phyloP scores from a whole-genome alignment of 2,797 vertebrate species.

The Fistularia tabacaria region DNA sequence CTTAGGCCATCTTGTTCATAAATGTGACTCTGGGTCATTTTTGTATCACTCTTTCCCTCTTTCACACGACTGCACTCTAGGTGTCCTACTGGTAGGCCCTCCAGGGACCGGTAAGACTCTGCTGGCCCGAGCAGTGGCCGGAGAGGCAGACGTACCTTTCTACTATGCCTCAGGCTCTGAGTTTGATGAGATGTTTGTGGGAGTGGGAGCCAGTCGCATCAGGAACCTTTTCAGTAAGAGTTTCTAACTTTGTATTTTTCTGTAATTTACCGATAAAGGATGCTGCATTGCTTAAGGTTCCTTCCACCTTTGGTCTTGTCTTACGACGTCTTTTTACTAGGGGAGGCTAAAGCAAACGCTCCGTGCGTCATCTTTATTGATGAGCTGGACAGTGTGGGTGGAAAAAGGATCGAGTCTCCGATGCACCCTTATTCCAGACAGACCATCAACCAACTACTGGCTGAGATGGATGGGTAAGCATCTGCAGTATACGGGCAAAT shows the following conservation, averaged over 20 bases:
- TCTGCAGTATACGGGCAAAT: not conserved
- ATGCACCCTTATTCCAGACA: slow-evolving; percentile 99
- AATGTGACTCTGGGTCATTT: not conserved
- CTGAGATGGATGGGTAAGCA: slow-evolving; percentile 96
- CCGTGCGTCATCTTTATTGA: slow-evolving; percentile 99
- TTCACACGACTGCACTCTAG: slow-evolving; percentile 53
- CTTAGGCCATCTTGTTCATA: not conserved
- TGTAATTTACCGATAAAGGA: not conserved
- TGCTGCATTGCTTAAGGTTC: not conserved
- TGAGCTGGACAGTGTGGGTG: slow-evolving; percentile 97
- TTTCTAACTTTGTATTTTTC: slow-evolving; percentile 14
- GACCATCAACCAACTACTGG: slow-evolving; percentile 98
- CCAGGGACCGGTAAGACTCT: slow-evolving; percentile 98
- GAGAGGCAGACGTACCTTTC: slow-evolving; percentile 96
- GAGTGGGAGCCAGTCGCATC: slow-evolving; percentile 97
- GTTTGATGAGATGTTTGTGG: slow-evolving; percentile 99
- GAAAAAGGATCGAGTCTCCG: slow-evolving; percentile 96
- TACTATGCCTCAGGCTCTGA: slow-evolving; percentile 97
- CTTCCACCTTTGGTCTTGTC: not conserved
- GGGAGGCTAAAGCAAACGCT: slow-evolving; percentile 93
- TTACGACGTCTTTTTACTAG: slow-evolving; percentile 55
- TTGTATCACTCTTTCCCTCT: slow-evolving; percentile 12
- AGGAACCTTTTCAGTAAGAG: slow-evolving; percentile 94
- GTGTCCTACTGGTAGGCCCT: slow-evolving; percentile 90
- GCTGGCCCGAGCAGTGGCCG: slow-evolving; percentile 93